Conservation (phyloP, 2,888 invertebrate genomes). For the Epistrophe eligans region DNA sequence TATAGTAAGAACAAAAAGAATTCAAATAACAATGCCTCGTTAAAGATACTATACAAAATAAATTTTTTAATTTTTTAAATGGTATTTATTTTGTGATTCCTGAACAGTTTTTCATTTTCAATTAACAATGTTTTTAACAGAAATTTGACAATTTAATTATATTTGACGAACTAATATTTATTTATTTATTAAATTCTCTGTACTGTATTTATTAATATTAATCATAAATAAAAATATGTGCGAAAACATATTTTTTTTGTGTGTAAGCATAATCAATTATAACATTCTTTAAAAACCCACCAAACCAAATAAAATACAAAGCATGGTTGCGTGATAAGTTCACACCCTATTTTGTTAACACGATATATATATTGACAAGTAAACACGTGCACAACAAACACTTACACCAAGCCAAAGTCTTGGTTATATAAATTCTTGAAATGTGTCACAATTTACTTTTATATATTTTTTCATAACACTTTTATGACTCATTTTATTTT, state of each 20-base stretch:
- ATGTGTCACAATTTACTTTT: constrained; percentile 29
- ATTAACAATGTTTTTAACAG: too few relatives aligned
- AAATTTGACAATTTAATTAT: too few relatives aligned
- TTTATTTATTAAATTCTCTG: too few relatives aligned
- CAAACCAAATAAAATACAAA: not conserved
- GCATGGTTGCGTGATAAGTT: constrained; percentile 24
- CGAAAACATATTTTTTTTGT: not conserved
- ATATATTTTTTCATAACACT: not conserved
- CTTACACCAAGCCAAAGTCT: not conserved
- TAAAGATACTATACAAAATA: too few relatives aligned
- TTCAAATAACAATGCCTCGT: too few relatives aligned
- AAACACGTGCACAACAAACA: constrained; percentile 14
- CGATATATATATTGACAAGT: not conserved
- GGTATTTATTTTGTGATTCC: too few relatives aligned
- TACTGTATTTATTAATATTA: not conserved
- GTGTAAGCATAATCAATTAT: constrained; percentile 7
- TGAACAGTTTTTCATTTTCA: too few relatives aligned
- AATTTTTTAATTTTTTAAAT: too few relatives aligned
- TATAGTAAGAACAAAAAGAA: too few relatives aligned
- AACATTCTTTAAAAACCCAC: not conserved
- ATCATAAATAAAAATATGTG: not conserved
- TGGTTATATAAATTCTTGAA: constrained; percentile 14
- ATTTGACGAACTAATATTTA: too few relatives aligned
- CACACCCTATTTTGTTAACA: constrained; percentile 25
- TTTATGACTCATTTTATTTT: constrained; percentile 17